A percentile compares a stretch with the other conserved stretches of the same genome.
phyloP scores from a whole-genome alignment of 1,140 invertebrate species.

The Pachyrhynchus sulphureomaculatus region DNA sequence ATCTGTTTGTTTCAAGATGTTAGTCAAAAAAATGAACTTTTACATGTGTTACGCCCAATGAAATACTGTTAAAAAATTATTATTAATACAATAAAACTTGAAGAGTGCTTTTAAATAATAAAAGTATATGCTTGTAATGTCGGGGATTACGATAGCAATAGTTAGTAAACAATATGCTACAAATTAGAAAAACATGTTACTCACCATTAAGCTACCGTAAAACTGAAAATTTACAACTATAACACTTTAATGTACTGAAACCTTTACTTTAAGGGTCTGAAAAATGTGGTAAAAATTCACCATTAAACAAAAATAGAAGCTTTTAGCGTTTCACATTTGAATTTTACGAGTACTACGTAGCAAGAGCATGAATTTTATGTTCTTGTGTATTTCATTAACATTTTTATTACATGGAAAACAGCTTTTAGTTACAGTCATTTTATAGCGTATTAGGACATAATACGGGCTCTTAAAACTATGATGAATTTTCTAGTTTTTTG shows the following conservation, averaged over 20 bases:
- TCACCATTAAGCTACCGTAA: neutral
- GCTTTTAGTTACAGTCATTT: neutral
- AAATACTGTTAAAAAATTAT: too few species aligned
- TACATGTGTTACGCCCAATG: too few species aligned
- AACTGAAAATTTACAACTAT: constrained; percentile 12
- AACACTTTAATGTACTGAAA: constrained; percentile 14
- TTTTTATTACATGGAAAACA: constrained; percentile 13
- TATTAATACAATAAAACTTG: too few species aligned
- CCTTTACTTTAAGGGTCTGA: constrained; percentile 10
- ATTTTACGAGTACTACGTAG: constrained; percentile 5
- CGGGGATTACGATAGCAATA: too few species aligned
- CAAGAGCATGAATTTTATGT: constrained; percentile 19
- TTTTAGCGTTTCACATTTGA: constrained; percentile 16
- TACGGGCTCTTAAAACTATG: too few species aligned
- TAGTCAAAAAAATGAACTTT: too few species aligned
- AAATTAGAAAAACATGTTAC: constrained; percentile 15
- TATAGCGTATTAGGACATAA: neutral
- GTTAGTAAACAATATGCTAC: too few species aligned
- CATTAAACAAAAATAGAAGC: constrained; percentile 26
- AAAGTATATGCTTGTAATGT: too few species aligned
- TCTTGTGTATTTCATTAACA: constrained; percentile 22
- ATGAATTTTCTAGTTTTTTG: neutral
- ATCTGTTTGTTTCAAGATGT: too few species aligned
- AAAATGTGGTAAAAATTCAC: constrained; percentile 22
- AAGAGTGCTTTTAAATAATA: too few species aligned